Base-by-base conservation (phyloP, 2,113 vertebrate species). In the Pelecanoides urinatrix region DNA sequence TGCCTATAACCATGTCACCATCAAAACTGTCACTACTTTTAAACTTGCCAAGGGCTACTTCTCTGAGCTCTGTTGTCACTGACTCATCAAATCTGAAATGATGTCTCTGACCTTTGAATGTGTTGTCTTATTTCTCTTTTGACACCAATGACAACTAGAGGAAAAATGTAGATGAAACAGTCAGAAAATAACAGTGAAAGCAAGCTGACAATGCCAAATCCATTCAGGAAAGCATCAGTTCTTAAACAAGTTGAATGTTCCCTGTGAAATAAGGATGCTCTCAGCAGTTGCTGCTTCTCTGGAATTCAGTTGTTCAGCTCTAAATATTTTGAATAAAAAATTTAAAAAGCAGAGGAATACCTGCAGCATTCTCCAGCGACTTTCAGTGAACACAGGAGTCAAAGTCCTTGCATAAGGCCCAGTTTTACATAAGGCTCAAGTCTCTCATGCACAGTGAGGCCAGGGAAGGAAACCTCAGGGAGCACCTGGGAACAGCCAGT, bases 81-180 rank as follows among this genome's bases (percentile, higher is more conserved):
- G 92, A 96, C 88, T 97, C 96, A 96, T 96, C 96, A 97, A 47
- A 97, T 92, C 44, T 87, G 80, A 97, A 91, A 95, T 81, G 93
- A 94, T 76, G 95, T 82, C 94, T 91, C 86, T 97, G 96, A 97
- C 95, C 96, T 97, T 94, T 92, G 95, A 94, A 94, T 94, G 86
- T 89, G 92, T 96, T 91, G 92, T 91, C 91, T 94, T 92, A 89
- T 84, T 94, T 92, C 73, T 96, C 89, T 97, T 95, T 81, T 92
- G 94, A 96, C 91, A 96, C 73, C 92, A 91, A 76, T 94, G 96
- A 96, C 96, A 97, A 93, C 83, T 75, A 87, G 91, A 92, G 86
- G 74, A 87, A 95, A 86, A 91, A 95, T 17, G 52, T 56, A 91
- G 94, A 94, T 80, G 81, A 89, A 96, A 88, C 55, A 95, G 38